These are phyloP conservation scores for Botia almorhae DNA, from an alignment of 2,797 vertebrate genomes.

Conservation along the genomic window DNA sequence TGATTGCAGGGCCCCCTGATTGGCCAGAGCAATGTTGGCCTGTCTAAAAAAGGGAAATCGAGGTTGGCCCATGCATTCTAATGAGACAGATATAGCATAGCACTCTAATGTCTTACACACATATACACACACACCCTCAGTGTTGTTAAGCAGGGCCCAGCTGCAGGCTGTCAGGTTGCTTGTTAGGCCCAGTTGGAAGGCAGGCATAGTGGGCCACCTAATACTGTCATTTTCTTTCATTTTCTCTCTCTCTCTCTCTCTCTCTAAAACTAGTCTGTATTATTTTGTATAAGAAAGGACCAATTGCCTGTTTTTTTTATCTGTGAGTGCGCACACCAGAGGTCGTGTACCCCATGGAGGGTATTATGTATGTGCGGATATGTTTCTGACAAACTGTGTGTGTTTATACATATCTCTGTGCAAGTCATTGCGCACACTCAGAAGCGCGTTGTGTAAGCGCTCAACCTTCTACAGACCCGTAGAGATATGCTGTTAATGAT, in stretches of 20 bases:
- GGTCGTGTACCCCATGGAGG: not conserved
- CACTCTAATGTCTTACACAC: slow-evolving; percentile 89
- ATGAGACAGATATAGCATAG: slow-evolving; percentile 97
- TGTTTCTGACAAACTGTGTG: slow-evolving; percentile 22
- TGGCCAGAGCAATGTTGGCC: slow-evolving; percentile 82
- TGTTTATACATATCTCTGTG: slow-evolving; percentile 16
- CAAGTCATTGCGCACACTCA: slow-evolving; percentile 12
- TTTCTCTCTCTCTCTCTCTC: slow-evolving; percentile 74
- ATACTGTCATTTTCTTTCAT: slow-evolving; percentile 69
- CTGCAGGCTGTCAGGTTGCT: slow-evolving; percentile 93
- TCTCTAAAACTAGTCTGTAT: not conserved
- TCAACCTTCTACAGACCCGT: slow-evolving; percentile 69
- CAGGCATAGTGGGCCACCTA: slow-evolving; percentile 65
- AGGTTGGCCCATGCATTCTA: slow-evolving; percentile 98
- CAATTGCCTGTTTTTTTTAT: not conserved
- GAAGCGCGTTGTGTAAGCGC: not conserved
- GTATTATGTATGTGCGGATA: slow-evolving; percentile 12
- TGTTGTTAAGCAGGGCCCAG: slow-evolving; percentile 91
- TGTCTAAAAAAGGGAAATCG: slow-evolving; percentile 85
- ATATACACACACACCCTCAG: slow-evolving; percentile 46
- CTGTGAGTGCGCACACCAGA: not conserved
- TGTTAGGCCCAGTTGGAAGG: slow-evolving; percentile 73
- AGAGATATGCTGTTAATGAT: slow-evolving; percentile 87
- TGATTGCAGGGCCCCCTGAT: slow-evolving; percentile 40
- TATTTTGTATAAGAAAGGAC: not conserved